These are phyloP conservation scores for Nudaria mundana DNA, from an alignment of 2,888 invertebrate species.

Conservation along the genomic window DNA sequence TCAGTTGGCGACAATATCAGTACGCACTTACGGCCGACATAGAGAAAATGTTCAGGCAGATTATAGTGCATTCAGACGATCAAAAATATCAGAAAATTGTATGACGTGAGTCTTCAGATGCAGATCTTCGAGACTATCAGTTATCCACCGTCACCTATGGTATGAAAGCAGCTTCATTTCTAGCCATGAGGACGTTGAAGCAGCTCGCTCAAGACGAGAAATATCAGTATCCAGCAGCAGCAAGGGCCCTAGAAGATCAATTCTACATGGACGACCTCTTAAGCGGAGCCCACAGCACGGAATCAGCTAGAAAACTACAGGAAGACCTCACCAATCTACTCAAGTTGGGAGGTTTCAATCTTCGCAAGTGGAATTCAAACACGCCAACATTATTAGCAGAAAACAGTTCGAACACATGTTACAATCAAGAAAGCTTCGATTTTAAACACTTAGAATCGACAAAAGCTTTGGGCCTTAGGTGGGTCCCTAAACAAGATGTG, in stretches of 20 bases:
- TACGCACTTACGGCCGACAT: conserved; percentile 13
- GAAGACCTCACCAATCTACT: conserved; percentile 1
- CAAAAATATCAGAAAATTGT: conserved; percentile 2
- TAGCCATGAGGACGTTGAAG: conserved; percentile 2
- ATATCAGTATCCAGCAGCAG: background rate
- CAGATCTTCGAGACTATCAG: background rate
- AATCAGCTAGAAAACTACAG: conserved; percentile 1
- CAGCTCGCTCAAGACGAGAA: background rate
- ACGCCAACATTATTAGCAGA: background rate
- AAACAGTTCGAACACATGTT: no score
- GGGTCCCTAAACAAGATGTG: conserved; percentile 12
- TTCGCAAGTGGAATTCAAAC: conserved; percentile 5
- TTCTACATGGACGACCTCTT: conserved; percentile 4
- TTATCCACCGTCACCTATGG: conserved; percentile 4
- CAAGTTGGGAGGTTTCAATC: background rate
- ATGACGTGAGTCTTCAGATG: background rate
- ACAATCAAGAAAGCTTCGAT: conserved; percentile 3
- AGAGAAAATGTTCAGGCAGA: conserved; percentile 16
- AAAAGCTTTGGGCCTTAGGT: conserved; percentile 16
- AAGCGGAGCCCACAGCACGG: background rate
- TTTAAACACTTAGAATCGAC: conserved; percentile 11
- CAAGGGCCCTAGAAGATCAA: background rate
- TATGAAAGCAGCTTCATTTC: background rate
- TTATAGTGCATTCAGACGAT: conserved; percentile 9
- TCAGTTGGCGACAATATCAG: conserved; percentile 14